Percentiles rank a stretch among this genome's conserved stretches.
Conservation (phyloP, 2,113 vertebrate species). For the Scopus umbretta region DNA sequence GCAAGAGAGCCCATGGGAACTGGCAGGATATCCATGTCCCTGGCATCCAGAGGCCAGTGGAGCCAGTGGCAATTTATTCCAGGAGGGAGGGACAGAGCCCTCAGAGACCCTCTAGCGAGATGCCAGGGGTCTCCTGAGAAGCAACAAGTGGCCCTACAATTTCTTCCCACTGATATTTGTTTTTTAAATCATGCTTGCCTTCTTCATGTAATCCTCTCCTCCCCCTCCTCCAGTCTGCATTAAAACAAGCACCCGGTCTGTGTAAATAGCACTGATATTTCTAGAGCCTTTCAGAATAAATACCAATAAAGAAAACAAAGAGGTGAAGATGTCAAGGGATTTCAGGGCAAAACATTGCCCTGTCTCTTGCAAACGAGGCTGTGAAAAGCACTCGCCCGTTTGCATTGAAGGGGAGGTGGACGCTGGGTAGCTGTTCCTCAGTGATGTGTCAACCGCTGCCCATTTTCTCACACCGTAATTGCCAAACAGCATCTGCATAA, state of each 20-base stretch:
- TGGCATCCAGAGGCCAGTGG: not conserved
- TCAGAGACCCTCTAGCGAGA: not conserved
- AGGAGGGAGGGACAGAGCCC: not conserved
- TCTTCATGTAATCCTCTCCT: not conserved
- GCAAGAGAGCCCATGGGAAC: not conserved
- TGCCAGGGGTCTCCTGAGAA: not conserved
- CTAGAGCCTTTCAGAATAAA: conserved; percentile 37
- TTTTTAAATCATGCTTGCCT: not conserved
- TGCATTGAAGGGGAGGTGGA: not conserved
- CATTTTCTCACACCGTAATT: not conserved
- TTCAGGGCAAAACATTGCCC: not conserved
- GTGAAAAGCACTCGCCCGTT: not conserved
- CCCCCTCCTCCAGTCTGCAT: not conserved
- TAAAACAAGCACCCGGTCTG: not conserved
- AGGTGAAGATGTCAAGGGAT: not conserved
- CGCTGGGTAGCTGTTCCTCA: not conserved
- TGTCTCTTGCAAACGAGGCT: rapidly evolving
- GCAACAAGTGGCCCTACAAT: not conserved
- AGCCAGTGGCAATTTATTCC: not conserved
- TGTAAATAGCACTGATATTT: conserved; percentile 40
- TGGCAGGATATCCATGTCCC: not conserved
- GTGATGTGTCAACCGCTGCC: not conserved
- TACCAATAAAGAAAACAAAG: conserved; percentile 21
- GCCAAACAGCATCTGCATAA: not conserved
- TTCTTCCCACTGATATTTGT: not conserved